A percentile compares a stretch with the other conserved stretches of the same genome.
phyloP scores from a whole-genome alignment of 2,113 vertebrate species.

The Pleuronectes platessa region DNA sequence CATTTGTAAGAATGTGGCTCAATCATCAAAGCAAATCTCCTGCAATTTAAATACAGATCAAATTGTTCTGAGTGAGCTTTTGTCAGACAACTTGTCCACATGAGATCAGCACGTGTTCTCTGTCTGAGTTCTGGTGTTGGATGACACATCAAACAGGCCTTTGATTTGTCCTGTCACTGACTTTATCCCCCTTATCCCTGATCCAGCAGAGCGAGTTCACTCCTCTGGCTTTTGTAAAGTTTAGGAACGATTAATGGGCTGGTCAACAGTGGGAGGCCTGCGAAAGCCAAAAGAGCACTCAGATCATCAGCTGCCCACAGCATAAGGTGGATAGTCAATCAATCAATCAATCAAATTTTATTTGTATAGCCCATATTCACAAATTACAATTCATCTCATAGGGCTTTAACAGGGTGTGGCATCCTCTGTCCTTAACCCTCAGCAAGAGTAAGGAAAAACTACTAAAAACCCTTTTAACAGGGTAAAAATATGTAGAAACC shows the following conservation, averaged over 20 bases:
- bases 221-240: constrained; percentile 7
- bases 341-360: no score
- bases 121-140: constrained; percentile 42
- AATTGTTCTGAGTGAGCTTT: constrained; percentile 29
- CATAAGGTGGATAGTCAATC: no score
- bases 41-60: constrained; percentile 45
- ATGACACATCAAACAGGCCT: constrained; percentile 62
- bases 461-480: no score
- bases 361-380: no score
- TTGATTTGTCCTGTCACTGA: constrained; percentile 52
- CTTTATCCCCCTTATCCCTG: constrained; percentile 35
- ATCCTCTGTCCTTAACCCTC: no score
- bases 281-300: no score
- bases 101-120: constrained; percentile 39
- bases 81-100: constrained; percentile 53
- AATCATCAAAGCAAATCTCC: constrained; percentile 22
- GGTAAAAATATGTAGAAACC: no score
- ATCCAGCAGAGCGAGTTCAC: constrained; percentile 12
- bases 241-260: constrained; percentile 7
- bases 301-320: no score
- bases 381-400: no score
- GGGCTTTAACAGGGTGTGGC: no score
- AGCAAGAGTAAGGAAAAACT: no score
- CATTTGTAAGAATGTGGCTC: constrained; percentile 9
- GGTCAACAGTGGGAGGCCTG: background rate